A percentile compares a stretch with the other conserved stretches of the same genome.
Evolutionary conservation across 2,888 invertebrate species (phyloP).

Genomic region (Lottia gigantea): DNA sequence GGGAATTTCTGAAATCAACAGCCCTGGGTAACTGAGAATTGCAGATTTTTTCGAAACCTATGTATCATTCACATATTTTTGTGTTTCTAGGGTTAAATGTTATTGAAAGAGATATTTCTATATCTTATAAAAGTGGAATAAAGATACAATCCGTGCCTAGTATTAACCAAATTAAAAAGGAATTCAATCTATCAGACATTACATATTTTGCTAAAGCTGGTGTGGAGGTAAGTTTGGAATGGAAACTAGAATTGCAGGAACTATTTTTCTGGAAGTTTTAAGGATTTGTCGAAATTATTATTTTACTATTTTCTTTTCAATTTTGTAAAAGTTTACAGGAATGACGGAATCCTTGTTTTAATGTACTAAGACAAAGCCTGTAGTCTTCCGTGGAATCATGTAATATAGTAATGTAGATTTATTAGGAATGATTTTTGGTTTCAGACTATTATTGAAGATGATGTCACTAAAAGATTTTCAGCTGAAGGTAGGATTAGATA

Average conservation of each 20-base stretch:
- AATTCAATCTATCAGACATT: constrained; percentile 86
- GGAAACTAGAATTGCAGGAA: too few relatives aligned
- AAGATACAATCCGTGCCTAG: constrained; percentile 33
- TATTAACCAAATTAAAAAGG: constrained; percentile 70
- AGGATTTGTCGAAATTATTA: too few relatives aligned
- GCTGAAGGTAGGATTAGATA: constrained; percentile 79
- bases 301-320: too few relatives aligned
- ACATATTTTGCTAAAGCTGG: constrained; percentile 91
- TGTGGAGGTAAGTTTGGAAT: constrained; percentile 74
- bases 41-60: too few relatives aligned
- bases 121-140: constrained; percentile 50
- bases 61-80: background rate
- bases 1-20: too few relatives aligned
- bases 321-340: too few relatives aligned
- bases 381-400: too few relatives aligned
- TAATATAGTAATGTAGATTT: too few relatives aligned
- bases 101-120: constrained; percentile 50
- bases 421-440: constrained; percentile 23
- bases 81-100: constrained; percentile 33
- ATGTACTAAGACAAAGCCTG: too few relatives aligned
- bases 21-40: too few relatives aligned
- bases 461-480: constrained; percentile 96
- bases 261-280: too few relatives aligned
- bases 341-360: too few relatives aligned
- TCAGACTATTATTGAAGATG: constrained; percentile 94